phyloP scores from a whole-genome alignment of 1,140 invertebrate genomes.

The Elymnias hypermnestra region DNA sequence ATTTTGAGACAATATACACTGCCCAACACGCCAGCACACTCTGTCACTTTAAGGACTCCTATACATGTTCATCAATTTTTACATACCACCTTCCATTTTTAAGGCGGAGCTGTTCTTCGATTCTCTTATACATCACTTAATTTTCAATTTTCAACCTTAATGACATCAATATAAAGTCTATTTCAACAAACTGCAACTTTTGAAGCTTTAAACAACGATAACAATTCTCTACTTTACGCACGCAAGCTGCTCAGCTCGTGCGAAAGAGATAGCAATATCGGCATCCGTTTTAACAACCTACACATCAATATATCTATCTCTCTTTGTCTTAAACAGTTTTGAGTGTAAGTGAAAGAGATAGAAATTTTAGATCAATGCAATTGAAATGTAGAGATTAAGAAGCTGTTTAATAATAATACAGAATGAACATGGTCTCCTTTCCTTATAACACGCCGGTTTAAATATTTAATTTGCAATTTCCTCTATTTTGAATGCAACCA shows the following conservation, averaged over 20 bases:
- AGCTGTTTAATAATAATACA: constrained; percentile 69
- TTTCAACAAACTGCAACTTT: constrained; percentile 2
- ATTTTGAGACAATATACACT: constrained; percentile 74
- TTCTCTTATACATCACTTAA: constrained; percentile 32
- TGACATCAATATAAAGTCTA: too few species aligned
- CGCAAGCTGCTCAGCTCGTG: constrained; percentile 28
- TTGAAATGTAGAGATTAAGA: constrained; percentile 49
- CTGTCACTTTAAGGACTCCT: constrained; percentile 75
- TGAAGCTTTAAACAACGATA: constrained; percentile 46
- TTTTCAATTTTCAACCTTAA: too few species aligned
- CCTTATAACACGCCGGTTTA: constrained; percentile 57
- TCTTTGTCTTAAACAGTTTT: constrained; percentile 33
- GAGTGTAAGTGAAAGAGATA: constrained; percentile 33
- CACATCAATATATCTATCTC: constrained; percentile 33
- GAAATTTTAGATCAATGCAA: constrained; percentile 19
- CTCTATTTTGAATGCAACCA: constrained; percentile 41
- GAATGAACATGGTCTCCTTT: constrained; percentile 64
- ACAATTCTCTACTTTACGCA: constrained; percentile 51
- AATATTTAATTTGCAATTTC: constrained; percentile 73
- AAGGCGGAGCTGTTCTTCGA: constrained; percentile 70
- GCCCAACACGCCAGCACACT: constrained; percentile 69
- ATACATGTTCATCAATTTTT: constrained; percentile 76
- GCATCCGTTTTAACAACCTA: constrained; percentile 7
- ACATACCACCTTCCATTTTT: constrained; percentile 76
- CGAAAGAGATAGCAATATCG: constrained; percentile 37